phyloP scores from a whole-genome alignment of 2,113 vertebrate species.

The Solenodon paradoxus region DNA sequence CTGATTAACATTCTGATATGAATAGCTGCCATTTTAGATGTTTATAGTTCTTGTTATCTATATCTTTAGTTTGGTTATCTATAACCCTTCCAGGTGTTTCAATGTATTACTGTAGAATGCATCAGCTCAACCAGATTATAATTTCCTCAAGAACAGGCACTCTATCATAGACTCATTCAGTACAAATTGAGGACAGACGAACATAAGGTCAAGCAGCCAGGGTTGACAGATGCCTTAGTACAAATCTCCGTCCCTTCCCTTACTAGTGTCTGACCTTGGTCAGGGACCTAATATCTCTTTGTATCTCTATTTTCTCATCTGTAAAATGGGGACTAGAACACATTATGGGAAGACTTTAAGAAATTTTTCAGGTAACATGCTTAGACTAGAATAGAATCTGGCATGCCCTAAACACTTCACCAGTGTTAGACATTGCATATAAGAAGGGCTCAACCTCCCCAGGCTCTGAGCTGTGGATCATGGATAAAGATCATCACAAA shows the following conservation, averaged over 20 bases:
- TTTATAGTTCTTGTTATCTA: not conserved
- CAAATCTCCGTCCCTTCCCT: not conserved
- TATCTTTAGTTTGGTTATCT: not conserved
- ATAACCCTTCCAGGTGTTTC: not conserved
- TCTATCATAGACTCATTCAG: not conserved
- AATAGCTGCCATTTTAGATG: not conserved
- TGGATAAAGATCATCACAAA: not conserved
- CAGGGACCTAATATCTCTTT: not conserved
- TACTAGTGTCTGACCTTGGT: not conserved
- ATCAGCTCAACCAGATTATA: not conserved
- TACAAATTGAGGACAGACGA: not conserved
- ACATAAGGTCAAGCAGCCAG: not conserved
- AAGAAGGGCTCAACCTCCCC: not conserved
- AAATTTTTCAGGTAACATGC: not conserved
- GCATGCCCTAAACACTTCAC: not conserved
- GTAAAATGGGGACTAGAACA: not conserved
- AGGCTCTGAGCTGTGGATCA: not conserved
- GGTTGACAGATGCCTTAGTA: not conserved
- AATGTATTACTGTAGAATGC: not conserved
- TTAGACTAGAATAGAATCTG: not conserved
- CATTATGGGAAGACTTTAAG: not conserved
- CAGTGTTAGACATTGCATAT: accelerated
- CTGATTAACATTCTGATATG: not conserved
- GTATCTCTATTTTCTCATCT: not conserved
- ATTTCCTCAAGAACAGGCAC: not conserved